Evolutionary conservation across 1,140 invertebrate genomes (phyloP), one percentile per base, ranked within the genome.

Genomic region (Portunus trituberculatus): DNA sequence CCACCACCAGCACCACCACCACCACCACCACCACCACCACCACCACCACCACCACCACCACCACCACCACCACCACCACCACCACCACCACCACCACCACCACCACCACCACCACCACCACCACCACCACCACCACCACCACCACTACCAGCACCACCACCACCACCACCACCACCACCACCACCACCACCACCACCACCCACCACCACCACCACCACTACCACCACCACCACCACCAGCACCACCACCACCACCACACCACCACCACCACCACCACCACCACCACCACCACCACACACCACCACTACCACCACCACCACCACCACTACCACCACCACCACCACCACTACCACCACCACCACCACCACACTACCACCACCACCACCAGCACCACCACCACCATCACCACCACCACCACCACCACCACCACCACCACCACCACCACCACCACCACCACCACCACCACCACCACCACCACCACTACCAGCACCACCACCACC

Each of bases 1-100:
- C 82, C 82, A 84, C 25, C 82, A 84, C 29, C 82, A 28, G 6
- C 82, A 31, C 82, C 82, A 84, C 82, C 25, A 28, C 82, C 25
- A 84, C 82, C 25, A 84, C 82, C 82, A 84, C 29, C 82, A 84
- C 29, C 82, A 84, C 82, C 82, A 84, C 25, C 82, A 84, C 25
- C 82, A 84, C 25, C 82, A 84, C 82, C 25, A 84, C 25, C 25
- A 84, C 82, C 82, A 84, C 29, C 82, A 6, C 29, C 7, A 84
- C 29, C 25, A 84, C 25, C 25, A 84, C 25, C 25, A 84, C 82
- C 82, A 28, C 82, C 82, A 28, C 82, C 82, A 28, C 82, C 82
- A 28, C 82, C 25, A 84, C 29, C 82, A 84, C 29, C 29, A 84
- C 82, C 82, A 84, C 82, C 29, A 84, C 29, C 25, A 84, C 82